Evolutionary conservation across 2,797 vertebrate species (phyloP), one percentile per base, ranked within the genome.

Genomic region (Channa striata): DNA sequence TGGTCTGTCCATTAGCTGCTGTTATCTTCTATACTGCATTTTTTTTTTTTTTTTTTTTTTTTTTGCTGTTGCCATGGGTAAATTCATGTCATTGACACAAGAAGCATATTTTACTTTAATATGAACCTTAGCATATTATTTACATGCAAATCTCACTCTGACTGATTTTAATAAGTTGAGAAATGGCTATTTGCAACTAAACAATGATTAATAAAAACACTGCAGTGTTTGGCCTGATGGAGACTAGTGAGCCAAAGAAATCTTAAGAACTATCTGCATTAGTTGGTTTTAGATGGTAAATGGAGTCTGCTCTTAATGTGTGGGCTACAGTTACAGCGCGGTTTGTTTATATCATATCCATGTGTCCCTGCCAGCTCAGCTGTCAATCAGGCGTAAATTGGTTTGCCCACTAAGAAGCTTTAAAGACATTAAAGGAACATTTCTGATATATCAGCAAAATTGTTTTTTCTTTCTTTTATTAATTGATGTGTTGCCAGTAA

Each of bases 1-100:
- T 56, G 50, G 19, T 62, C 13, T 10, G 43, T 76, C 75, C 65
- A 76, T 83, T 77, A 82, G 73, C 37, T 34, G 30, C 68, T 63
- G 50, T 64, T 72, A 65, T 33, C 58, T 47, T 67, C 54, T 25
- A 2, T 34, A 36, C 39, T 70, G 49, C n/a, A n/a, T n/a, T n/a
- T n/a, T n/a, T n/a, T n/a, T n/a, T n/a, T n/a, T n/a, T n/a, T n/a
- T n/a, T n/a, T n/a, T 34, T 17, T 54, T 78, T 47, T 66, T 43
- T 37, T 40, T 40, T 6, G n/a, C 33, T 47, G 5, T 60, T 67
- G 46, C 66, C 11, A 30, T 68, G 23, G 48, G 17, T 64, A 20
- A 78, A 72, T 57, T 30, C 61, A 33, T 59, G 39, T 33, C 39
- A 34, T 11, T 33, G 36, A 54, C 34, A 21, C 39, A 61, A 52